Evolutionary conservation across 2,113 vertebrate genomes (phyloP).

Genomic region (Porphyrio hochstetteri): DNA sequence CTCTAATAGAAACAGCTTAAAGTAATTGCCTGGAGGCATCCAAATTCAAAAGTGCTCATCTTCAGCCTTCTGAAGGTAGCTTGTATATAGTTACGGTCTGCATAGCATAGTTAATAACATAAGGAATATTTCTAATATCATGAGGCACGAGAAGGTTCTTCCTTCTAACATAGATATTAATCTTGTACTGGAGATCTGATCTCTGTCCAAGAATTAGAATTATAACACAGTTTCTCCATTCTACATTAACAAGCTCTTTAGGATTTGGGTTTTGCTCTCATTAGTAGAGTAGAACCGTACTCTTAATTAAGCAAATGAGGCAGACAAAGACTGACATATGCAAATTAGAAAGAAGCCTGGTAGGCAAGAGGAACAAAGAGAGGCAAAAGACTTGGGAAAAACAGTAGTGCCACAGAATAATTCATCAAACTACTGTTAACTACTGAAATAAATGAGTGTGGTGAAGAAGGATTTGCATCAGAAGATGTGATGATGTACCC

Average conservation of each 20-base stretch:
- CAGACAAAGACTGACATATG: constrained; percentile 33
- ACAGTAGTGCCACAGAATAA: neutral
- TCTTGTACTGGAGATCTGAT: neutral
- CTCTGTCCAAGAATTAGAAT: constrained; percentile 13
- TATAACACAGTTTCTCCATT: neutral
- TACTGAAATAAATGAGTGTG: neutral
- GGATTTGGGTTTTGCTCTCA: constrained; percentile 15
- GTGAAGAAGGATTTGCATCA: neutral
- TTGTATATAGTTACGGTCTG: neutral
- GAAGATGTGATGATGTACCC: neutral
- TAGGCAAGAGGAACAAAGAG: constrained; percentile 2
- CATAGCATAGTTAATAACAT: neutral
- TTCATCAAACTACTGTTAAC: neutral
- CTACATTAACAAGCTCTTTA: neutral
- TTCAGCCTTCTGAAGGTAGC: neutral
- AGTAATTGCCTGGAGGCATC: neutral
- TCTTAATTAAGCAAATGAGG: constrained; percentile 52
- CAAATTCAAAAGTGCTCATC: neutral
- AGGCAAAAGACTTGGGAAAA: neutral
- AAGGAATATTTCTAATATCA: neutral
- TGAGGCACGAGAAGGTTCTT: neutral
- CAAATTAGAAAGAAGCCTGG: constrained; percentile 30
- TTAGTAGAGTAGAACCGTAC: neutral
- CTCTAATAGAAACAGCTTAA: neutral
- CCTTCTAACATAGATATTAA: neutral